phyloP scores from a whole-genome alignment of 2,888 invertebrate genomes.

The Ormyrus pomaceus region DNA sequence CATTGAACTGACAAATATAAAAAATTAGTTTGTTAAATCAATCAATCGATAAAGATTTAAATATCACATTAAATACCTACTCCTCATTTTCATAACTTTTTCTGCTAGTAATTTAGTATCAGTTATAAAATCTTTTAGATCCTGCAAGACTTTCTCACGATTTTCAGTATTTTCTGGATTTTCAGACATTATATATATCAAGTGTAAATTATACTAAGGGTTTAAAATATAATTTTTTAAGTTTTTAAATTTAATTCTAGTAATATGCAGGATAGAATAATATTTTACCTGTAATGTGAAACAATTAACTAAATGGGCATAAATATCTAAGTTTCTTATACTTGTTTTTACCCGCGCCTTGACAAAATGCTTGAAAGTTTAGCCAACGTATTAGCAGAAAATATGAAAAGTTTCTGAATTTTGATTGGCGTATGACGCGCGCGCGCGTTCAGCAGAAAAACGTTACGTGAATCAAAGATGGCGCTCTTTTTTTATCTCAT shows the following conservation, averaged over 20 bases:
- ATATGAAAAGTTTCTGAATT: background rate
- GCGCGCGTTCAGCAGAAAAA: background rate
- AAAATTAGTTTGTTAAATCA: background rate
- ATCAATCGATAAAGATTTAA: background rate
- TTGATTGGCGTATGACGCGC: background rate
- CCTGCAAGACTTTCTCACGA: slow-evolving; percentile 37
- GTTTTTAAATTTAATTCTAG: background rate
- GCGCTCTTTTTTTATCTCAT: slow-evolving; percentile 11
- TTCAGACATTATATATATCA: slow-evolving; percentile 10
- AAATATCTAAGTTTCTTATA: too few species aligned
- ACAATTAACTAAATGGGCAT: too few species aligned
- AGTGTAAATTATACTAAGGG: background rate
- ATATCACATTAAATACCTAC: slow-evolving; percentile 55
- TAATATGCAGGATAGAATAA: background rate
- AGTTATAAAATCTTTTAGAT: slow-evolving; percentile 53
- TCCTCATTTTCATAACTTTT: slow-evolving; percentile 61
- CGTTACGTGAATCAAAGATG: slow-evolving; percentile 43
- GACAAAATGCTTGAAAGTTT: too few species aligned
- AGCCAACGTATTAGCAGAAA: background rate
- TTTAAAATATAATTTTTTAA: background rate
- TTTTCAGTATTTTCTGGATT: background rate
- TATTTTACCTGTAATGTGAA: background rate
- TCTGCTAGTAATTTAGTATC: slow-evolving; percentile 61
- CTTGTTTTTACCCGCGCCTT: too few species aligned
- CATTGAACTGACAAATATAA: slow-evolving; percentile 61